Evolutionary conservation across 2,797 vertebrate species (phyloP).

Genomic region (Odontamblyopus rebecca): DNA sequence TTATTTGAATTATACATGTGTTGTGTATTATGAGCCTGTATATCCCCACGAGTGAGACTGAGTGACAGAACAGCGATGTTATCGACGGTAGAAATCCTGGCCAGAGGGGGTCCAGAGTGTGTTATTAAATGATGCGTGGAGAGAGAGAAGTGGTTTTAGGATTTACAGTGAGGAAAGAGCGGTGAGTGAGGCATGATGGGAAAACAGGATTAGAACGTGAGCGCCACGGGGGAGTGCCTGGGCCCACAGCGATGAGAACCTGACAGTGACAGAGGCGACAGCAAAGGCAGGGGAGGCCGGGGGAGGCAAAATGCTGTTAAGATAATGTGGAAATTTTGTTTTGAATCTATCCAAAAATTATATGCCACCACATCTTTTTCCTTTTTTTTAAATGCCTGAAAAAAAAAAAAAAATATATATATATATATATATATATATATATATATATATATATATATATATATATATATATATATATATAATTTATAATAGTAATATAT

Average conservation of each 20-base stretch:
- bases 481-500: no score
- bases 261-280: slow-evolving; percentile 24
- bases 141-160: slow-evolving; percentile 14
- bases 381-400: no score
- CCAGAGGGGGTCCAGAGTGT: slow-evolving; percentile 16
- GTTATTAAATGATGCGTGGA: slow-evolving; percentile 56
- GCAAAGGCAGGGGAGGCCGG: slow-evolving; percentile 3
- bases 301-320: neutral
- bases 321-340: slow-evolving; percentile 9
- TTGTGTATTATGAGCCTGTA: neutral
- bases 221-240: slow-evolving; percentile 44
- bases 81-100: slow-evolving; percentile 19
- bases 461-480: no score
- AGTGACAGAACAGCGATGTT: neutral
- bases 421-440: no score
- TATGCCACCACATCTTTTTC: no score
- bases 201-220: slow-evolving; percentile 67
- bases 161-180: slow-evolving; percentile 53
- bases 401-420: no score
- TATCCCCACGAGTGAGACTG: slow-evolving; percentile 1
- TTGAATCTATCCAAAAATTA: neutral
- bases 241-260: slow-evolving; percentile 36
- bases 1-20: neutral
- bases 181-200: slow-evolving; percentile 48
- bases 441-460: no score